These are phyloP conservation scores for Istiophorus platypterus DNA, from an alignment of 2,113 vertebrate species.

Conservation along the genomic window DNA sequence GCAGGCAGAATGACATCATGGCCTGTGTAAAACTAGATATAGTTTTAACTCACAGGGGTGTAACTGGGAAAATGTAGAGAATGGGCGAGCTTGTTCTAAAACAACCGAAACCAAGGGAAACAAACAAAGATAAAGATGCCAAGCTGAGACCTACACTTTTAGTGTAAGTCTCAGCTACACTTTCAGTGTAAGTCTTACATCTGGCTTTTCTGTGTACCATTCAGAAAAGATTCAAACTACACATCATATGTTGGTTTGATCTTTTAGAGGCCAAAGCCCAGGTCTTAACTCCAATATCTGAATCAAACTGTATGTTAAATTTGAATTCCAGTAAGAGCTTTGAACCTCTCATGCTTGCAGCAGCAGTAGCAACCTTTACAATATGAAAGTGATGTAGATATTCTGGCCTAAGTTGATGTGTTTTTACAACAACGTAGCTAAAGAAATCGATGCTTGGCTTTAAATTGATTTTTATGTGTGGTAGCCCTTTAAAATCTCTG, in stretches of 20 bases:
- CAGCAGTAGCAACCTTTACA: conserved; percentile 19
- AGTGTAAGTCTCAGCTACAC: no score
- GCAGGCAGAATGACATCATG: conserved; percentile 76
- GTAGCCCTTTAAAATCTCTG: conserved; percentile 41
- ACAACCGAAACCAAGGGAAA: conserved; percentile 58
- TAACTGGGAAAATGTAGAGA: conserved; percentile 68
- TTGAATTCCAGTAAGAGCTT: background rate
- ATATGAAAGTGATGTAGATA: conserved; percentile 22
- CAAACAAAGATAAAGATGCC: conserved; percentile 38
- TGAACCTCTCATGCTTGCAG: background rate
- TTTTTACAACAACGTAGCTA: background rate
- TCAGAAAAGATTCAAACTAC: background rate
- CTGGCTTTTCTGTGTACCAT: background rate
- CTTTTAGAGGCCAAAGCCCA: background rate
- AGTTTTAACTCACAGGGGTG: conserved; percentile 72
- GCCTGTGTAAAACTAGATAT: conserved; percentile 65
- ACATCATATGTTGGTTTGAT: background rate
- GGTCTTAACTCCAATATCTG: background rate
- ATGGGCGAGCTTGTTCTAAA: conserved; percentile 59
- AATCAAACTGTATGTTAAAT: conserved; percentile 5
- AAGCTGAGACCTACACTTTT: no score
- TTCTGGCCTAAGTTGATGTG: conserved; percentile 30
- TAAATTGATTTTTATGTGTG: conserved; percentile 39
- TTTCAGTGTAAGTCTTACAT: background rate
- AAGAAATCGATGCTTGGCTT: conserved; percentile 38